A percentile compares a stretch with the other conserved stretches of the same genome.
phyloP scores from a whole-genome alignment of 2,113 vertebrate genomes.

The Urocolius indicus region DNA sequence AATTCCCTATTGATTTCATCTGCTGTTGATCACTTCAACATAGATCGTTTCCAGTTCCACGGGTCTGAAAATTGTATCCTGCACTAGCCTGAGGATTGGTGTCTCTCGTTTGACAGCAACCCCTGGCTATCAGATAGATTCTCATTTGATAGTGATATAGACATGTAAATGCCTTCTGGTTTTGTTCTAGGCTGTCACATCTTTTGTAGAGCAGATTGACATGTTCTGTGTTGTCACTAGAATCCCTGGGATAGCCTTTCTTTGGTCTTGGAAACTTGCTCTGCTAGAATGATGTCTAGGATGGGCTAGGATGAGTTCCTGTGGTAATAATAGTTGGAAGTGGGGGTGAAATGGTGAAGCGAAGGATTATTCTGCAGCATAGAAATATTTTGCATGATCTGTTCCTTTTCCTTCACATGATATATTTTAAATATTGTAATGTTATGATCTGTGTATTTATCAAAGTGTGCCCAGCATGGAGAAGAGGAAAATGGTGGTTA shows the following conservation, averaged over 20 bases:
- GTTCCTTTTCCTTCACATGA: background rate
- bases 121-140: background rate
- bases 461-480: accelerated
- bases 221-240: background rate
- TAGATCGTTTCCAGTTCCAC: background rate
- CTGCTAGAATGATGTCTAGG: background rate
- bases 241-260: background rate
- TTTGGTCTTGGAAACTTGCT: background rate
- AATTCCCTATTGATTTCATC: background rate
- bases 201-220: background rate
- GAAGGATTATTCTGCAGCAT: background rate
- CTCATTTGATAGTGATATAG: background rate
- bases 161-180: accelerated
- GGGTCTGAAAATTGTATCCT: background rate
- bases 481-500: background rate
- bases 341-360: background rate
- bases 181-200: background rate
- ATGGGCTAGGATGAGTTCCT: background rate
- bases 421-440: background rate
- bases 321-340: background rate
- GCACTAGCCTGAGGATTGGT: background rate
- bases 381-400: background rate
- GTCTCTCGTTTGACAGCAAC: background rate
- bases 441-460: background rate
- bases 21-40: background rate